Evolutionary conservation across 2,888 invertebrate genomes (phyloP).

Genomic region (Carpatolechia fugitivella): DNA sequence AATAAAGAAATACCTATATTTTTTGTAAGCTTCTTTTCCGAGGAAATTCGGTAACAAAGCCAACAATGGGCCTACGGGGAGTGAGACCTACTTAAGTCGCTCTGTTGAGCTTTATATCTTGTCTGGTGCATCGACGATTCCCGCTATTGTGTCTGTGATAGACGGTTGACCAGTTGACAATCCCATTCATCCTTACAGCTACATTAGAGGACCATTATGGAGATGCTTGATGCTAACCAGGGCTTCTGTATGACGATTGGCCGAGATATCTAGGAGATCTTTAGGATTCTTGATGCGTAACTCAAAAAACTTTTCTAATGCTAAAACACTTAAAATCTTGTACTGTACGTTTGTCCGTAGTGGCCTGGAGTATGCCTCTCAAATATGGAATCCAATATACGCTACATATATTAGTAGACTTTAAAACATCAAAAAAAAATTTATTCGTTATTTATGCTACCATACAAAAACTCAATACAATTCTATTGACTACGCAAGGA

Average conservation of each 20-base stretch:
- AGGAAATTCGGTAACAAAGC: slow-evolving; percentile 8
- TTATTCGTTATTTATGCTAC: too few relatives aligned
- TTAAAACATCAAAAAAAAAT: too few relatives aligned
- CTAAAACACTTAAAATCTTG: too few relatives aligned
- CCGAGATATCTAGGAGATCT: not conserved
- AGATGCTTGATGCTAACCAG: not conserved
- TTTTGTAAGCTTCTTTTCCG: slow-evolving; percentile 3
- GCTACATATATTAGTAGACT: too few relatives aligned
- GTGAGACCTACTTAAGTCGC: slow-evolving; percentile 5
- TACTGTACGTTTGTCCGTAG: too few relatives aligned
- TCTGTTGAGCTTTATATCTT: slow-evolving; percentile 7
- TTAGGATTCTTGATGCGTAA: too few relatives aligned
- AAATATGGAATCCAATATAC: too few relatives aligned
- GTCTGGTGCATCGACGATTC: slow-evolving; percentile 3
- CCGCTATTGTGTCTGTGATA: not conserved
- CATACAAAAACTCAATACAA: too few relatives aligned
- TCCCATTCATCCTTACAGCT: not conserved
- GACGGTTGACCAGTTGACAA: slow-evolving; percentile 7
- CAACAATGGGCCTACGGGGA: slow-evolving; percentile 3
- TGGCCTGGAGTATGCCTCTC: too few relatives aligned
- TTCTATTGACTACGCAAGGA: too few relatives aligned
- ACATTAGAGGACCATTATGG: slow-evolving; percentile 1
- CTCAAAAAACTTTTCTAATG: too few relatives aligned
- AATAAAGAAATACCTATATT: slow-evolving; percentile 11
- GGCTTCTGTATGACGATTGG: not conserved